Conservation (phyloP, 2,113 vertebrate species). For the Etia nguti region DNA sequence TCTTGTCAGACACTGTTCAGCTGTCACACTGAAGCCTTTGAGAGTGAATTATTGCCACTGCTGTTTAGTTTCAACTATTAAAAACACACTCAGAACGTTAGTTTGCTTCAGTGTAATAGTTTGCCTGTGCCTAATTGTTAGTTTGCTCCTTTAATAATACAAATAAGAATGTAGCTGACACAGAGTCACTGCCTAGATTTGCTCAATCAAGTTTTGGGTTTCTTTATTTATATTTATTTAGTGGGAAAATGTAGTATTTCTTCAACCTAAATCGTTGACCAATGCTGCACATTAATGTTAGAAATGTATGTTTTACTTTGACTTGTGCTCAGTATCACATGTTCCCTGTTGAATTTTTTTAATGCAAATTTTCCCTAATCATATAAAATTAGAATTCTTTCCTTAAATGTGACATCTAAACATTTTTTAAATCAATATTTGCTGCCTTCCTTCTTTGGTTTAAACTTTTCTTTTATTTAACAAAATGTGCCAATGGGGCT, state of each 20-base stretch:
- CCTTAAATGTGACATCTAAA: background rate
- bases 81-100: background rate
- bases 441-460: background rate
- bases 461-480: background rate
- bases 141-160: background rate
- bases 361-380: accelerated
- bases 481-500: background rate
- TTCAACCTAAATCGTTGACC: background rate
- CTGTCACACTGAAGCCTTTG: constrained; percentile 17
- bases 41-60: background rate
- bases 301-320: background rate
- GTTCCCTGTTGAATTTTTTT: background rate
- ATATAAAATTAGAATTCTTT: background rate
- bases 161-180: background rate
- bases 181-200: background rate
- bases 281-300: background rate
- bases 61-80: background rate
- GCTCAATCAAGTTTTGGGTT: background rate
- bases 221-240: background rate
- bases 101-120: background rate
- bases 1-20: constrained; percentile 44
- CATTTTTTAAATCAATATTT: background rate
- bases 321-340: background rate
- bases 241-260: background rate
- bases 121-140: background rate